Percentiles rank a stretch among this genome's conserved stretches.
Conservation (phyloP, 2,797 vertebrate species). For the Leucoraja ocellata region DNA sequence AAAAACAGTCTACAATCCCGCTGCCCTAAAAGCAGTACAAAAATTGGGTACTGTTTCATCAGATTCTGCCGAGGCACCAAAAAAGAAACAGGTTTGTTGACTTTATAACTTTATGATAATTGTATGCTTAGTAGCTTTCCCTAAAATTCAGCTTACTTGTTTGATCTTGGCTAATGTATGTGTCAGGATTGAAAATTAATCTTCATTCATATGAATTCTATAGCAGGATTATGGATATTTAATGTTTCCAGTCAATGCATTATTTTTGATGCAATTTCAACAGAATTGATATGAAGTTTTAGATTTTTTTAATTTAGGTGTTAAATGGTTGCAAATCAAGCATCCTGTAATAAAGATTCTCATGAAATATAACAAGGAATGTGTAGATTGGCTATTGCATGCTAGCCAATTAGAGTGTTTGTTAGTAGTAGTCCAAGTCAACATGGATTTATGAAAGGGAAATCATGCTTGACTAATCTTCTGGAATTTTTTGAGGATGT, state of each 20-base stretch:
- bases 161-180: not conserved
- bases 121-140: not conserved
- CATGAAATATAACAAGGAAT: too few species aligned
- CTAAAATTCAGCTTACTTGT: not conserved
- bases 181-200: not conserved
- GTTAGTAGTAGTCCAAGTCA: too few species aligned
- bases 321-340: not conserved
- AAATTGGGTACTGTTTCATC: constrained; percentile 65
- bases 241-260: not conserved
- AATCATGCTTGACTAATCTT: too few species aligned
- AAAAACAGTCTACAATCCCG: constrained; percentile 95
- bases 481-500: too few species aligned
- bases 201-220: not conserved
- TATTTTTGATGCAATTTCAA: not conserved
- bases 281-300: not conserved
- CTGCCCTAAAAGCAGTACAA: constrained; percentile 83
- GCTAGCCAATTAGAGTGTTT: too few species aligned
- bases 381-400: too few species aligned
- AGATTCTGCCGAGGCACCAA: constrained; percentile 76
- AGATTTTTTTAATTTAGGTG: not conserved
- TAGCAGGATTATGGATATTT: not conserved
- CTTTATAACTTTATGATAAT: not conserved
- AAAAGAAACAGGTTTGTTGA: constrained; percentile 80
- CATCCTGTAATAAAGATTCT: too few species aligned
- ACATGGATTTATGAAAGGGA: too few species aligned